Evolutionary conservation across 2,113 vertebrate genomes (phyloP).

Genomic region (Engystomops pustulosus): DNA sequence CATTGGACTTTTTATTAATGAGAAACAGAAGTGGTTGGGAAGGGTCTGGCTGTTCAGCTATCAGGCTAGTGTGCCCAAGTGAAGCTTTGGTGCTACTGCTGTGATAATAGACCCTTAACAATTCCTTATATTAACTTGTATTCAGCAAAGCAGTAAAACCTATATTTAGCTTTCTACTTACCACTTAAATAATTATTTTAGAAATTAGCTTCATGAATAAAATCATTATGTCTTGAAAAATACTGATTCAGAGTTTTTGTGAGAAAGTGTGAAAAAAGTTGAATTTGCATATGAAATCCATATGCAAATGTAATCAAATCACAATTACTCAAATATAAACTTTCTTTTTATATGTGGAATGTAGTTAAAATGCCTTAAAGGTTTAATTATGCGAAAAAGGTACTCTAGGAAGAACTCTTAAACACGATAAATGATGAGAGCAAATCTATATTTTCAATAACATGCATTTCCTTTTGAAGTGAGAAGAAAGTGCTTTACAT

Average conservation of each 20-base stretch:
- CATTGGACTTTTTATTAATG: too few relatives aligned
- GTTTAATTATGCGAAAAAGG: not conserved
- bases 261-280: too few relatives aligned
- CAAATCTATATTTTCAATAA: too few relatives aligned
- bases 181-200: not conserved
- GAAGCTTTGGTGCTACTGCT: too few relatives aligned
- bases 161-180: not conserved
- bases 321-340: constrained; percentile 71
- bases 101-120: not conserved
- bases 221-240: not conserved
- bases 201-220: constrained; percentile 19
- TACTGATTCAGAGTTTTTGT: too few relatives aligned
- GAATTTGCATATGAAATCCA: constrained; percentile 61
- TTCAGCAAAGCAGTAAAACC: not conserved
- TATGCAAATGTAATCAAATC: constrained; percentile 70
- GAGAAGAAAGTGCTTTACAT: too few relatives aligned
- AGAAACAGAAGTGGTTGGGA: too few relatives aligned
- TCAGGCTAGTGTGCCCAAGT: too few relatives aligned
- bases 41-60: too few relatives aligned
- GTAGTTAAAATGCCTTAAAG: not conserved
- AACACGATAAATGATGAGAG: too few relatives aligned
- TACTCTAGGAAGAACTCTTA: not conserved
- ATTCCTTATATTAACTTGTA: not conserved
- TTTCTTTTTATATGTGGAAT: constrained; percentile 57
- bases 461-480: too few relatives aligned